phyloP scores from a whole-genome alignment of 2,888 invertebrate species.

The Drosophila subsilvestris region DNA sequence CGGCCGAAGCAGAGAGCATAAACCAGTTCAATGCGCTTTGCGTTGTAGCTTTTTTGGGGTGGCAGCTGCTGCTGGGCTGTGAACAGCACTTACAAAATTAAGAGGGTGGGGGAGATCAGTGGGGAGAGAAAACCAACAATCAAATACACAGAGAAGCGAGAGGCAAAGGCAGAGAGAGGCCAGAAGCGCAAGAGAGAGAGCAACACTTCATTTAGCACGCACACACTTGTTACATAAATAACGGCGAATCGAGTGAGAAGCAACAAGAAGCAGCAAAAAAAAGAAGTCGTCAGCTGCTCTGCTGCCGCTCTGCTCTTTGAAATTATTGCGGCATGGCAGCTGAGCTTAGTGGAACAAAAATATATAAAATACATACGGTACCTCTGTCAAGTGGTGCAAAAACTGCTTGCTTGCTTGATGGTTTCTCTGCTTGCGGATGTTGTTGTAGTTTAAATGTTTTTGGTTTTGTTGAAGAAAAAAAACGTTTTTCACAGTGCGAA shows the following conservation, averaged over 20 bases:
- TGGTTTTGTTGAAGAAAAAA: slow-evolving; percentile 20
- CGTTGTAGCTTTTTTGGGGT: slow-evolving; percentile 51
- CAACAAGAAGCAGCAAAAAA: slow-evolving; percentile 46
- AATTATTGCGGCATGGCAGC: slow-evolving; percentile 47
- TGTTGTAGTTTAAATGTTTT: slow-evolving; percentile 23
- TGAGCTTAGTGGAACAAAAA: slow-evolving; percentile 54
- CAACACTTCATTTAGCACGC: slow-evolving; percentile 69
- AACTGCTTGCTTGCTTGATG: slow-evolving; percentile 52
- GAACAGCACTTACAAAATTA: slow-evolving; percentile 20
- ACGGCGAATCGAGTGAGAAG: slow-evolving; percentile 75
- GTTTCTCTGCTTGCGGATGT: slow-evolving; percentile 36
- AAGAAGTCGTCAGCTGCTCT: slow-evolving; percentile 54
- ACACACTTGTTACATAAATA: slow-evolving; percentile 82
- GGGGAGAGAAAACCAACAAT: slow-evolving; percentile 20
- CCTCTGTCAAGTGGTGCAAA: slow-evolving; percentile 76
- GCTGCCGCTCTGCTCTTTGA: slow-evolving; percentile 67
- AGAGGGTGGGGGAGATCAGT: neutral
- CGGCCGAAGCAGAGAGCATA: slow-evolving; percentile 33
- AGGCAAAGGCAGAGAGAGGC: neutral
- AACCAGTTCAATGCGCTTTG: slow-evolving; percentile 77
- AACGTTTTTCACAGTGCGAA: slow-evolving; percentile 63
- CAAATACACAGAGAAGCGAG: slow-evolving; percentile 13
- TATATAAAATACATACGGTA: slow-evolving; percentile 45
- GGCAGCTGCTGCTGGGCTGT: slow-evolving; percentile 28
- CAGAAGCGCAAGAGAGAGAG: slow-evolving; percentile 25